These are phyloP conservation scores for Parnassius smintheus DNA, from an alignment of 2,888 invertebrate species.

Conservation along the genomic window DNA sequence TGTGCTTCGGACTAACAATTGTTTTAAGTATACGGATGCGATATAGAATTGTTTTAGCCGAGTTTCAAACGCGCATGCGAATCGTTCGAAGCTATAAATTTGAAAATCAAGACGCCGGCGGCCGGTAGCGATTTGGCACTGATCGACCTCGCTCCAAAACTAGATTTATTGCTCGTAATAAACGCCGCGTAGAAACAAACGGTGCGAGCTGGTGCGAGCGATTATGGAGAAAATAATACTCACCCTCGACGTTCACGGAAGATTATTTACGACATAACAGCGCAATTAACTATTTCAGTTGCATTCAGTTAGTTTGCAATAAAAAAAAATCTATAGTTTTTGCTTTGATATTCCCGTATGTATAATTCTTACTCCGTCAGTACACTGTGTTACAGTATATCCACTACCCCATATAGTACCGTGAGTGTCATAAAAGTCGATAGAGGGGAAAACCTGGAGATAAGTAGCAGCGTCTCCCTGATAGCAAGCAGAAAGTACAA, in stretches of 20 bases:
- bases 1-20: not conserved
- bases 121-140: conserved; percentile 38
- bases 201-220: conserved; percentile 44
- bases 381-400: too few species aligned
- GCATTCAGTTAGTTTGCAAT: conserved; percentile 13
- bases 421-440: too few species aligned
- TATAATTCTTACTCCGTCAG: too few species aligned
- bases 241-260: conserved; percentile 37
- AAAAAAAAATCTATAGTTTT: not conserved
- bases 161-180: conserved; percentile 61
- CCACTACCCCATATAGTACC: too few species aligned
- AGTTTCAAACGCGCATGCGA: conserved; percentile 10
- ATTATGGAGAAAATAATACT: conserved; percentile 40
- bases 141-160: conserved; percentile 63
- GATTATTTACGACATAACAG: conserved; percentile 40
- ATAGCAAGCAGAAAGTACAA: too few species aligned
- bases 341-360: too few species aligned
- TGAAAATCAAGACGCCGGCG: conserved; percentile 27
- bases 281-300: conserved; percentile 40
- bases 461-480: too few species aligned
- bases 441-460: too few species aligned
- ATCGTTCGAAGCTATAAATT: conserved; percentile 27
- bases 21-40: conserved; percentile 12
- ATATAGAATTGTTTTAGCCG: conserved; percentile 18
- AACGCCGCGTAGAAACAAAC: conserved; percentile 45